phyloP scores from a whole-genome alignment of 2,888 invertebrate genomes.

The Platycheirus rosarum region DNA sequence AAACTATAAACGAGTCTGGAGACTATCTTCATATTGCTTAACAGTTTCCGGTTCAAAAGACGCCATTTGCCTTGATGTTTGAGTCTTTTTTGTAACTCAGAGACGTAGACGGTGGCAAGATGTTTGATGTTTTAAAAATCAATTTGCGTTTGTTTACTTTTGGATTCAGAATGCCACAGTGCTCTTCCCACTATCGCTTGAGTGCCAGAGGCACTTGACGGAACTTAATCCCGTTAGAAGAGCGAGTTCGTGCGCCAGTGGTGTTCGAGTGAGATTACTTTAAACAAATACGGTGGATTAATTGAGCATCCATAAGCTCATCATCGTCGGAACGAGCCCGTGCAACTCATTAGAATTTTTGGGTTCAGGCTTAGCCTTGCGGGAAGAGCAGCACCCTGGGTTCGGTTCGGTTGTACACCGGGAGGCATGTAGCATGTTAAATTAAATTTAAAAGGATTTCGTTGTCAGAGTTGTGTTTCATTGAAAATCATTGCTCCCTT shows the following conservation, averaged over 20 bases:
- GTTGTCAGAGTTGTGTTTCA: slow-evolving; percentile 74
- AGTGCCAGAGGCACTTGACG: slow-evolving; percentile 56
- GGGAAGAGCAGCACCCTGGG: slow-evolving; percentile 8
- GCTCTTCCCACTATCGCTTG: neutral
- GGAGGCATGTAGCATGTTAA: slow-evolving; percentile 72
- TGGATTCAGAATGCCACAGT: slow-evolving; percentile 59
- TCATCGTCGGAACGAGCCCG: slow-evolving; percentile 40
- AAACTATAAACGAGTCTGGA: slow-evolving; percentile 28
- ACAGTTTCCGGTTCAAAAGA: too few species aligned
- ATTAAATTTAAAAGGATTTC: slow-evolving; percentile 75
- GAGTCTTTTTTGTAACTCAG: too few species aligned
- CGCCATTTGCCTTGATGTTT: too few species aligned
- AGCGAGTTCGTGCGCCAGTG: slow-evolving; percentile 63
- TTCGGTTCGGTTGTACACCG: slow-evolving; percentile 3
- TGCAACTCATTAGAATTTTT: slow-evolving; percentile 67
- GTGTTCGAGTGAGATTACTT: slow-evolving; percentile 68
- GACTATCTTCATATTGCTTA: too few species aligned
- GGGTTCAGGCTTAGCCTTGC: slow-evolving; percentile 8
- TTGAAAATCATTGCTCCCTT: slow-evolving; percentile 75
- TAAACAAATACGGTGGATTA: slow-evolving; percentile 69
- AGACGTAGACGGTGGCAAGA: too few species aligned
- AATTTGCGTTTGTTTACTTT: slow-evolving; percentile 62
- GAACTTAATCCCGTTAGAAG: slow-evolving; percentile 59
- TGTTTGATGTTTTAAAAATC: slow-evolving; percentile 31
- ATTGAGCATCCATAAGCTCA: slow-evolving; percentile 73